Base-by-base conservation (phyloP, 2,888 invertebrate genomes). In the Allacma fusca region DNA sequence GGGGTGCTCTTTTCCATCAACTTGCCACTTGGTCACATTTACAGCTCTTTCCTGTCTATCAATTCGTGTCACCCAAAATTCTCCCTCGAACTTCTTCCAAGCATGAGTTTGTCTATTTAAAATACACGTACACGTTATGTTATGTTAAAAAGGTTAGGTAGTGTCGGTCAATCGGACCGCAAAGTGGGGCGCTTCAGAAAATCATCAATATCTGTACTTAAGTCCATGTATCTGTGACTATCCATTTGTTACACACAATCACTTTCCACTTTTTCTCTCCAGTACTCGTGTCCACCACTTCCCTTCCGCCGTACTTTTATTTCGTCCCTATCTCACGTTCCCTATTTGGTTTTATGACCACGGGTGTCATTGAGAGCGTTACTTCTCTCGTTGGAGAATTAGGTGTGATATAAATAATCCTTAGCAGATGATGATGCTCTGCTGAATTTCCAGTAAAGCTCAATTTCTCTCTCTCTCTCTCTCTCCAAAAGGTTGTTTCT, bases 1-100 rank as follows among this genome's bases (percentile, higher is more conserved):
- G 75, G 81, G 82, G 82, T 80, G 79, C 81, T 80, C 80, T 82
- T 81, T 80, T 77, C 78, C 80, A 81, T 82, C 80, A 81, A 82
- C 78, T 81, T 81, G 80, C 77, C 81, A 81, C 82, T 82, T 82
- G 76, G 78, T 78, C 80, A 79, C 79, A 79, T 77, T 82, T 80
- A 81, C 80, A 79, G 80, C 74, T 80, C 75, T 79, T 80, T 80
- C 71, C 82, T 81, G 81, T 81, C 82, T 79, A 80, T 82, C 82
- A 82, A 80, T 79, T 62, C 62, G 23, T 62, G 62, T 62, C 62
- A 62, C 4, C 62, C 50, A 2, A 26, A 62, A 57, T 4, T 4
- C 57, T 57, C 13, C 26, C 24, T 23, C 26, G n/a, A 62, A 24
- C 23, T 12, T 19, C 5, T n/a, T 12, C 50, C 50, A n/a, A 5